Base-by-base conservation (phyloP, 1,140 invertebrate genomes). In the Drosophila triauraria region DNA sequence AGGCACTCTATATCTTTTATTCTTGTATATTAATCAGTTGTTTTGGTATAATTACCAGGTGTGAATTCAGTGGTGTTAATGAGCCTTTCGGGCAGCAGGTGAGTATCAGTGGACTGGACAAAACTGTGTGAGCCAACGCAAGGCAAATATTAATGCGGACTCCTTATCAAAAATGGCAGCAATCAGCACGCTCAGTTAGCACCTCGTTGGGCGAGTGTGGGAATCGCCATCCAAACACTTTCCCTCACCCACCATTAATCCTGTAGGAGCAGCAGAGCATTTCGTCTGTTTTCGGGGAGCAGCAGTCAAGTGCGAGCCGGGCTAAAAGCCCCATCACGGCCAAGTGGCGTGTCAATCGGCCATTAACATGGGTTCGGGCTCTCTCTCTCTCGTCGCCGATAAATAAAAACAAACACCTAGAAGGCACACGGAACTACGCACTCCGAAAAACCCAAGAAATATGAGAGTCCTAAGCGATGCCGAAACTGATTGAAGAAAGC, bases 311-410 rank as follows among this genome's bases (percentile, higher is more conserved):
- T 40, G 42, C 35, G 25, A 56, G 60, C 42, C 30, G 15, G 17
- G 42, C 70, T 78, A 78, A 79, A 67, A 79, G 76, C 51, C 60
- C 58, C 68, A 71, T 80, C 77, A 81, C 81, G 88, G 85, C 78
- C 85, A 90, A 90, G 81, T 90, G 85, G 81, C 85, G 85, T 90
- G 85, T 90, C 85, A 90, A 90, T 90, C 88, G 85, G 75, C 85
- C 85, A 90, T 90, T 90, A 90, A 90, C 86, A 80, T 79, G 70
- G 75, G 61, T 72, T 65, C 48, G 68, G 44, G 47, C 20, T 9
- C 56, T 13, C 54, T 47, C 76, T 30, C 30, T 42, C 44, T 27
- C 53, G 59, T 59, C 44, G 38, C 61, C 84, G 72, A 87, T 87
- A 88, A 87, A 88, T 88, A 83, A 72, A 77, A 80, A 63, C 77